phyloP scores from a whole-genome alignment of 2,797 vertebrate genomes.

The Nannoperca obscura region DNA sequence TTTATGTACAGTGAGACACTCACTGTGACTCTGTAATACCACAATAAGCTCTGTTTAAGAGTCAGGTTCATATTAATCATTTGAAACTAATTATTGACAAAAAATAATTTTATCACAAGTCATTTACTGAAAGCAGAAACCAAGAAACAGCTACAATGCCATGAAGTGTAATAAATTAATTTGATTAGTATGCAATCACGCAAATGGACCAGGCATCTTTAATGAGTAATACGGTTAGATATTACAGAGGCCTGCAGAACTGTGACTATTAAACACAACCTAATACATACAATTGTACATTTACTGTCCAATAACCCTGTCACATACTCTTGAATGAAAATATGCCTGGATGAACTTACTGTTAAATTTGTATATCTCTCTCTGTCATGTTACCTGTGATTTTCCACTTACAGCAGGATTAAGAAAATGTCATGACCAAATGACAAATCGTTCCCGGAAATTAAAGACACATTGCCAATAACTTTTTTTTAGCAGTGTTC shows the following conservation, averaged over 20 bases:
- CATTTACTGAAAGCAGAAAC: conserved; percentile 17
- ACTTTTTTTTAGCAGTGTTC: background rate
- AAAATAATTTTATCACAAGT: background rate
- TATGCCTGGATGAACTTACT: background rate
- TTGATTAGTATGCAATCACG: conserved; percentile 34
- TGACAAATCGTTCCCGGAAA: background rate
- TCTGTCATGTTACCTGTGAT: background rate
- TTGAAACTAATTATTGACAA: background rate
- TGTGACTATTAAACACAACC: conserved; percentile 1
- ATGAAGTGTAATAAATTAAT: conserved; percentile 14
- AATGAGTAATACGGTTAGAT: conserved; percentile 23
- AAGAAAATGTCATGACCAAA: conserved; percentile 1
- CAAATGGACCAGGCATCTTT: conserved; percentile 14
- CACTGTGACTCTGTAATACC: background rate
- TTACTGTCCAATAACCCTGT: background rate
- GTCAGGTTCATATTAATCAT: background rate
- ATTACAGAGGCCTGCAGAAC: conserved; percentile 9
- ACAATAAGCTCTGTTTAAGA: conserved; percentile 30
- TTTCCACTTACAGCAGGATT: background rate
- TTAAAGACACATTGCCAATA: background rate
- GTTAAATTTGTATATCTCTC: background rate
- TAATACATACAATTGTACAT: background rate
- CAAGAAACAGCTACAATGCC: conserved; percentile 4
- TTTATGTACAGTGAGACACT: conserved; percentile 20
- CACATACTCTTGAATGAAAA: background rate